phyloP scores from a whole-genome alignment of 2,113 vertebrate genomes.

The Brienomyrus brachyistius region DNA sequence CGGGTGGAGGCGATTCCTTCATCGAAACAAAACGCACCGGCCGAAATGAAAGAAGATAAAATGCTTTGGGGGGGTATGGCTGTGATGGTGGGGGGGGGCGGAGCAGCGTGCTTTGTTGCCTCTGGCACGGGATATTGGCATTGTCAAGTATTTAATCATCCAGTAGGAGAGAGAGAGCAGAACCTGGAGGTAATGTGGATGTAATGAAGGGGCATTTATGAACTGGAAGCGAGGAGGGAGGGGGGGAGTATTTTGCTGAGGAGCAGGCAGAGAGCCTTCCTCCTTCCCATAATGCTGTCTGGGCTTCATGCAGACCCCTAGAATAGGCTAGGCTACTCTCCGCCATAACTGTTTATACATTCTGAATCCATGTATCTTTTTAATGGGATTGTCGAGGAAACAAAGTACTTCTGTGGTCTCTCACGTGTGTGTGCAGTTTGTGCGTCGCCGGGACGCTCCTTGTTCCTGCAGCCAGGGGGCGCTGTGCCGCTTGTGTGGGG shows the following conservation, averaged over 20 bases:
- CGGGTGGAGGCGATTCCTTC: background rate
- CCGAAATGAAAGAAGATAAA: background rate
- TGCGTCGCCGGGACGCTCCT: background rate
- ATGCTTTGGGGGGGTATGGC: background rate
- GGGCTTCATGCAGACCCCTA: background rate
- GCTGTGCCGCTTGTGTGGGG: background rate
- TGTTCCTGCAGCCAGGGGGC: background rate
- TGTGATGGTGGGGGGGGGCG: background rate
- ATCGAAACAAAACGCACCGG: background rate
- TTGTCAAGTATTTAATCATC: conserved; percentile 28
- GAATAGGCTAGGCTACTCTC: background rate
- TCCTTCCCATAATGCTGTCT: background rate
- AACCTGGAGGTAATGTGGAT: conserved; percentile 24
- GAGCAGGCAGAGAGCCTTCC: background rate
- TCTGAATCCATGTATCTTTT: background rate
- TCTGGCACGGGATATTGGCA: conserved; percentile 20
- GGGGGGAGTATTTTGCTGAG: background rate
- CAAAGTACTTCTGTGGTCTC: background rate
- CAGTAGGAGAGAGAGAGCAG: background rate
- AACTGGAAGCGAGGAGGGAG: background rate
- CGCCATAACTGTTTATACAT: background rate
- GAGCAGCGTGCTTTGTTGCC: conserved; percentile 5
- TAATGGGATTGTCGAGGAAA: background rate
- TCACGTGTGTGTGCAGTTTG: background rate
- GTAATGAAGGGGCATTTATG: conserved; percentile 23